These are phyloP conservation scores for Thalassaphorura encarpata DNA, from an alignment of 1,140 invertebrate genomes.

Conservation along the genomic window DNA sequence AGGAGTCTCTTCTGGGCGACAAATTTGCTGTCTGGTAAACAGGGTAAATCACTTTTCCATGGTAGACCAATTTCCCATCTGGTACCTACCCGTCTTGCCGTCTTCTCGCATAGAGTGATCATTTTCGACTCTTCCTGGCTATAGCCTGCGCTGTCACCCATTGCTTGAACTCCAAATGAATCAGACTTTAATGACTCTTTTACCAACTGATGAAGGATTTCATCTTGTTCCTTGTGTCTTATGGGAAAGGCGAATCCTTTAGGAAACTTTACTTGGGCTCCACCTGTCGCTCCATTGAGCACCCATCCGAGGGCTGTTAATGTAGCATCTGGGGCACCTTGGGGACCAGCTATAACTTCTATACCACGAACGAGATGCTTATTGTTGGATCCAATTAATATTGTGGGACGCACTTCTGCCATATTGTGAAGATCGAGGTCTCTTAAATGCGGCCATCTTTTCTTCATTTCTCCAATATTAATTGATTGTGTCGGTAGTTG, in stretches of 20 bases:
- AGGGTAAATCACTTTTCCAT: conserved; percentile 7
- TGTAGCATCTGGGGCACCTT: no score
- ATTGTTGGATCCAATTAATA: no score
- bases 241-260: neutral
- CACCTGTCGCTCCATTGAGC: no score
- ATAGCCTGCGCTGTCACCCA: neutral
- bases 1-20: neutral
- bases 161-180: conserved; percentile 7
- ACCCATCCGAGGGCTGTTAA: no score
- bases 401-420: no score
- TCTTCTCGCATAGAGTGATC: conserved; percentile 3
- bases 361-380: no score
- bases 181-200: conserved; percentile 15
- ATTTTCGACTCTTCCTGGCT: conserved; percentile 6
- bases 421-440: no score
- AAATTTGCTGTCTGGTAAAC: conserved; percentile 1
- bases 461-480: neutral
- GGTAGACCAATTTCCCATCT: conserved; percentile 13
- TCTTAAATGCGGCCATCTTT: no score
- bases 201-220: conserved; percentile 10
- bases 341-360: no score
- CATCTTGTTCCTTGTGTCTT: neutral
- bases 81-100: neutral
- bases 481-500: neutral
- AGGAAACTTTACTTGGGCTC: no score